A percentile compares a stretch with the other conserved stretches of the same genome.
Evolutionary conservation across 2,888 invertebrate species (phyloP).

Genomic region (Pseudococcus viburni): DNA sequence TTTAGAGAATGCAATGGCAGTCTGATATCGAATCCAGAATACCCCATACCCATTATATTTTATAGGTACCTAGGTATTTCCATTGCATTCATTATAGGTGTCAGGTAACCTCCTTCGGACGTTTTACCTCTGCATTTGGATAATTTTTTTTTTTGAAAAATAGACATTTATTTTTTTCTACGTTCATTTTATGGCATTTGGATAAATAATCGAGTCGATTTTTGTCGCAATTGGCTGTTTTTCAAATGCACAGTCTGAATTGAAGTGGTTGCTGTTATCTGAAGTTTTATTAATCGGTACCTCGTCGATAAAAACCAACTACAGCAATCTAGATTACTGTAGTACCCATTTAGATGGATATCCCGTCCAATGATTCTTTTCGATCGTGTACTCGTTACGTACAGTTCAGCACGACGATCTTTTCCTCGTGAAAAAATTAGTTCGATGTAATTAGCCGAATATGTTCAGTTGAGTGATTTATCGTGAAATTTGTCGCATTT

Average conservation of each 20-base stretch:
- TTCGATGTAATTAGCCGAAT: too few relatives aligned
- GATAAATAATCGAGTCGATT: neutral
- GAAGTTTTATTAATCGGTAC: conserved; percentile 21
- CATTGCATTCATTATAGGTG: too few relatives aligned
- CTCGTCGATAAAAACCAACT: conserved; percentile 13
- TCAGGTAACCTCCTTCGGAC: too few relatives aligned
- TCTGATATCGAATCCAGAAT: too few relatives aligned
- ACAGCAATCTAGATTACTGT: conserved; percentile 17
- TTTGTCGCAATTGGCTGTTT: neutral
- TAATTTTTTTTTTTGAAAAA: too few relatives aligned
- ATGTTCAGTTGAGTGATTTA: too few relatives aligned
- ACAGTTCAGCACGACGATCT: neutral
- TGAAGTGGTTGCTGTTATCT: conserved; percentile 1
- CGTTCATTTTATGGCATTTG: neutral
- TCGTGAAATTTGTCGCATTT: too few relatives aligned
- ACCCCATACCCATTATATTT: too few relatives aligned
- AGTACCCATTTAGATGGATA: neutral
- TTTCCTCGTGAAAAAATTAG: neutral
- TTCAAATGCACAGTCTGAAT: neutral
- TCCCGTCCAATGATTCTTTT: neutral
- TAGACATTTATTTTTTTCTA: neutral
- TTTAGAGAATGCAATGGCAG: neutral
- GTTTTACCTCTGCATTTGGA: too few relatives aligned
- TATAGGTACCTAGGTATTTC: too few relatives aligned
- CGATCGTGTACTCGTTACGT: neutral